Percentiles rank a stretch among this genome's conserved stretches.
These are phyloP conservation scores for Leucozona laternaria DNA, from an alignment of 2,888 invertebrate species.

Conservation along the genomic window DNA sequence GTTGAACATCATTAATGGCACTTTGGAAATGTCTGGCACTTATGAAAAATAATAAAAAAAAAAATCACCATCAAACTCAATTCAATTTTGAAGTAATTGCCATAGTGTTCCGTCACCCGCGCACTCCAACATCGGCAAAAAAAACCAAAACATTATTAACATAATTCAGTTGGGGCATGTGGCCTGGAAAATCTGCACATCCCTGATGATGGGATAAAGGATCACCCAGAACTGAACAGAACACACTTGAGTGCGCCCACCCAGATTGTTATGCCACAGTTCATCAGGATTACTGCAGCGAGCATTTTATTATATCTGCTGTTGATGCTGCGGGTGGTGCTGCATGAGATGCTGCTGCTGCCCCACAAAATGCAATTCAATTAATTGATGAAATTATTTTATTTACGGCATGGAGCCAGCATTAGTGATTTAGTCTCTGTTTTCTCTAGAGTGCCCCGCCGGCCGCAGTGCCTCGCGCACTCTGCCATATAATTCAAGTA, in stretches of 20 bases:
- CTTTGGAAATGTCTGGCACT: slow-evolving; percentile 37
- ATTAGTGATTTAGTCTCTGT: slow-evolving; percentile 44
- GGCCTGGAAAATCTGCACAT: slow-evolving; percentile 42
- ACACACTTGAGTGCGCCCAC: slow-evolving; percentile 56
- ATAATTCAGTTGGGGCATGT: slow-evolving; percentile 45
- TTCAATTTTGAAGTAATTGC: slow-evolving; percentile 52
- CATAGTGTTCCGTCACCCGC: not conserved
- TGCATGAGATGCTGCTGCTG: slow-evolving; percentile 5
- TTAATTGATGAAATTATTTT: slow-evolving; percentile 74
- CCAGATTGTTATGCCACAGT: slow-evolving; percentile 40
- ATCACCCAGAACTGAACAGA: slow-evolving; percentile 24
- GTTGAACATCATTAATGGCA: slow-evolving; percentile 9
- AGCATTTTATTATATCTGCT: slow-evolving; percentile 37
- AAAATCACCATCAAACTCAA: slow-evolving; percentile 40
- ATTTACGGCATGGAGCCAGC: slow-evolving; percentile 53
- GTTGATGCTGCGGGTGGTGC: not conserved
- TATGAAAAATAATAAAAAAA: slow-evolving; percentile 15
- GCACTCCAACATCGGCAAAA: not conserved
- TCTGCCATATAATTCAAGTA: slow-evolving; percentile 33
- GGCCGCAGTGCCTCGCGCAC: not conserved
- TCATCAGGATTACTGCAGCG: slow-evolving; percentile 15
- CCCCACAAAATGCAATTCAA: slow-evolving; percentile 66
- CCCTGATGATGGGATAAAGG: slow-evolving; percentile 13
- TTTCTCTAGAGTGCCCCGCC: not conserved
- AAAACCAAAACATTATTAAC: slow-evolving; percentile 40